Base-by-base conservation (phyloP, 1,140 invertebrate genomes). In the Melitaea cinxia region DNA sequence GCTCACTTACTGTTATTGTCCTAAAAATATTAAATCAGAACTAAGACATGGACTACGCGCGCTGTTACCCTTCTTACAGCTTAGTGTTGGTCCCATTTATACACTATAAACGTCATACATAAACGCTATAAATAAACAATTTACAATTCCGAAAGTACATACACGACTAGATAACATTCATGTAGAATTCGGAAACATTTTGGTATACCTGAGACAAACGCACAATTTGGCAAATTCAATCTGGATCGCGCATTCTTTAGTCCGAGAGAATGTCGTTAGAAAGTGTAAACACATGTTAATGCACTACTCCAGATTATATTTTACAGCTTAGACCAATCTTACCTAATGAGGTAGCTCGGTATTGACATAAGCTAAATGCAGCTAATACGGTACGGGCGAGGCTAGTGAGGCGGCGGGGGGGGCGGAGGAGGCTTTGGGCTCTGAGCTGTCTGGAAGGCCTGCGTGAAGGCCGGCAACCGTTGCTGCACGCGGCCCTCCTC, bases 131-230 rank as follows among this genome's bases (percentile, higher is more conserved):
- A 88, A 87, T 90, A 82, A 85, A 87, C 76, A 89, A 84, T 85
- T 83, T 87, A 91, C 78, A 85, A 88, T 88, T 91, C 88, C 88
- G 88, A 91, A 91, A 91, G 86, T 86, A 89, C 88, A 89, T 89
- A 91, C 85, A 89, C 77, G 88, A 89, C 88, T 91, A 89, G 88
- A 91, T 89, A 78, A 83, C 76, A 88, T 89, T 91, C 88, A 91
- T 91, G 88, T 82, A 91, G 85, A 86, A 91, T 91, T 91, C 88
- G 88, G 88, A 91, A 89, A 85, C 68, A 86, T 86, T 88, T 89
- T 88, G 83, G 84, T 89, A 89, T 87, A 84, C 77, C 79, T 78
- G 78, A 86, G 68, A 86, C 75, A 66, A 83, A 84, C 80, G 77
- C 79, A 85, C 77, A 80, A 83, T 88, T 85, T 86, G 85, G 85